Conservation (phyloP, 2,888 invertebrate genomes). For the Bruchidius siliquastri region DNA sequence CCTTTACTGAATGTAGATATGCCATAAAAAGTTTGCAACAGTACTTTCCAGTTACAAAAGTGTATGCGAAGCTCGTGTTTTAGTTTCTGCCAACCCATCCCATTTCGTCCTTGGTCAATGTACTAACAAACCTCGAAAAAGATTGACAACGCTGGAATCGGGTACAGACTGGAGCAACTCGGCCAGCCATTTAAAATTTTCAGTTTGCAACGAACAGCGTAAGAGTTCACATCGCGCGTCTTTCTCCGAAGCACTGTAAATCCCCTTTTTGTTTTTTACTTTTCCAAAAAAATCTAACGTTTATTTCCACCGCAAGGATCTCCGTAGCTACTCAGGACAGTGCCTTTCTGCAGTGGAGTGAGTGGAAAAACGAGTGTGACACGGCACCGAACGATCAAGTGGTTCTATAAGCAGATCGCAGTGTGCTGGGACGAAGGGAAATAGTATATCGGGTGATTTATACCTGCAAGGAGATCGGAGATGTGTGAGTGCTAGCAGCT, state of each 20-base stretch:
- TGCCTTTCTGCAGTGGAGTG: background rate
- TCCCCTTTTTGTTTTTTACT: conserved; percentile 34
- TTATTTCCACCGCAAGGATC: conserved; percentile 17
- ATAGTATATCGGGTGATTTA: background rate
- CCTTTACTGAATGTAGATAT: no score
- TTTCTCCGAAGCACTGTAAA: conserved; percentile 25
- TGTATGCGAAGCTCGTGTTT: no score
- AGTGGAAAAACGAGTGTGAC: background rate
- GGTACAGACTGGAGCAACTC: background rate
- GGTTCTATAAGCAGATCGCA: background rate
- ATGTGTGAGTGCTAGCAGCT: background rate
- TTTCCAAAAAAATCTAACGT: conserved; percentile 15
- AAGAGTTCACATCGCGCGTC: conserved; percentile 27
- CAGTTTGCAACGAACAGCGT: conserved; percentile 36
- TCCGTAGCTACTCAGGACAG: background rate
- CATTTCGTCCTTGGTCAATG: no score
- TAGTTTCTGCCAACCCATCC: no score
- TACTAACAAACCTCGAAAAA: background rate
- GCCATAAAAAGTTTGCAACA: no score
- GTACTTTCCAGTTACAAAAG: conserved; percentile 22
- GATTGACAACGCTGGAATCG: conserved; percentile 8
- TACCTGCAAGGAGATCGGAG: background rate
- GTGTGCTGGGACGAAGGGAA: background rate
- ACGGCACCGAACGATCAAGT: background rate
- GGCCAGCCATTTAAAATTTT: conserved; percentile 23